phyloP scores from a whole-genome alignment of 2,888 invertebrate genomes.

The Heteromurus nitidus region DNA sequence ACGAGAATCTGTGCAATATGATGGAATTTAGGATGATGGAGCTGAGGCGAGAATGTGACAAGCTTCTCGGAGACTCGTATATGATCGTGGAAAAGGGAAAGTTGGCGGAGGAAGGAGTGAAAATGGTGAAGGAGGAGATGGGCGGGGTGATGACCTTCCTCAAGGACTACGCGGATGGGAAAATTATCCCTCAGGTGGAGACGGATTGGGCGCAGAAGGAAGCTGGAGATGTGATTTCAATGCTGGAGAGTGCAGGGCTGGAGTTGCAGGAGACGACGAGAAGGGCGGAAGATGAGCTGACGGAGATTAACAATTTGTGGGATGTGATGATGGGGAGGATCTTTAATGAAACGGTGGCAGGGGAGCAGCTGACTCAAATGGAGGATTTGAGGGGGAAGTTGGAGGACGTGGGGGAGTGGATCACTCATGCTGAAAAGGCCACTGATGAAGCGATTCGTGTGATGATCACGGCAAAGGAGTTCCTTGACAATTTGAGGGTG shows the following conservation, averaged over 20 bases:
- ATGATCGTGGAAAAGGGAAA: constrained; percentile 34
- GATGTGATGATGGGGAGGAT: constrained; percentile 59
- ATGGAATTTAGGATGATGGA: constrained; percentile 50
- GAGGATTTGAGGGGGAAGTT: constrained; percentile 75
- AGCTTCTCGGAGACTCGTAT: constrained; percentile 27
- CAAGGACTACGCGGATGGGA: constrained; percentile 55
- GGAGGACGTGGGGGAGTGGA: constrained; percentile 74
- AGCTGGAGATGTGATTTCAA: constrained; percentile 75
- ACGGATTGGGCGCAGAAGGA: constrained; percentile 75
- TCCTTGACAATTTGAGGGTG: constrained; percentile 31
- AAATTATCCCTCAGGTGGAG: constrained; percentile 73
- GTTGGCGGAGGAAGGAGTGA: constrained; percentile 28
- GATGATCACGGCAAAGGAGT: constrained; percentile 37
- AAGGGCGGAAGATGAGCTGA: constrained; percentile 71
- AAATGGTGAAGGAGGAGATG: constrained; percentile 40
- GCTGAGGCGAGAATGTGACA: constrained; percentile 40
- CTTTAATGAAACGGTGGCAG: constrained; percentile 38
- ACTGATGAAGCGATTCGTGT: constrained; percentile 57
- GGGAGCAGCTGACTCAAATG: constrained; percentile 8
- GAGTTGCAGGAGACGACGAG: constrained; percentile 74
- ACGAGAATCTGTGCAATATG: constrained; percentile 51
- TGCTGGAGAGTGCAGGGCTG: constrained; percentile 74
- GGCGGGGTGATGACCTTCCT: constrained; percentile 21
- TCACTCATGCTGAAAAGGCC: constrained; percentile 56
- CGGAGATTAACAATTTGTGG: constrained; percentile 72